Evolutionary conservation across 1,140 invertebrate species (phyloP), one percentile per base, ranked within the genome.

Genomic region (Holotrichia oblita): DNA sequence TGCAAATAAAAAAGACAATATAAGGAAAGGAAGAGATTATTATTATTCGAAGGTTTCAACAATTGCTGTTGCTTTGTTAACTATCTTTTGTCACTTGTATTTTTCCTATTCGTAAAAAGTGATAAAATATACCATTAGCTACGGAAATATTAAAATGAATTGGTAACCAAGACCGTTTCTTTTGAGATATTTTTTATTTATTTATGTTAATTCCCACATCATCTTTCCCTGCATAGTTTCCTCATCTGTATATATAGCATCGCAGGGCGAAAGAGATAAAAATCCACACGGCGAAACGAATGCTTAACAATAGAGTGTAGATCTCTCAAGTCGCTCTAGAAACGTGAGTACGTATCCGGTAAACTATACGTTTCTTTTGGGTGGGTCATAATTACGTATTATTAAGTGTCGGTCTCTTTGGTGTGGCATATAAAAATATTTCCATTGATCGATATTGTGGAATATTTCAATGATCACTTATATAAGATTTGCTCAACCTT

Each of bases 221-320:
- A 34, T 34, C 27, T 34, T 34, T 34, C 27, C 27, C 4, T 34
- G 27, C 27, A 34, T 4, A 34, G 27, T 34, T 34, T 34, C 4
- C 27, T 4, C 27, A 34, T 34, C 27, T 34, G 27, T 34, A 34
- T 34, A 4, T 34, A 4, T 9, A 44, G 8, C 42, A 7, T 44
- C 42, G 42, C 42, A 9, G 14, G 42, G 42, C 14, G 42, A 44
- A 44, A 44, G 48, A 55, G 0, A 14, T 55, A 55, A 55, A 55
- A 17, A 55, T 4, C 6, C 48, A 55, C n/a, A 17, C 48, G 14
- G 48, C 48, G 48, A 55, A 55, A 17, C 48, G 48, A 55, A 55
- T 55, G 48, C 48, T 17, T 55, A 55, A 55, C 14, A 55, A 55
- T 55, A 55, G 48, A 55, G 48, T 55, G 44, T 48, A 48, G 44